Evolutionary conservation across 2,888 invertebrate species (phyloP), one percentile per base, ranked within the genome.

Genomic region (Vanessa cardui): DNA sequence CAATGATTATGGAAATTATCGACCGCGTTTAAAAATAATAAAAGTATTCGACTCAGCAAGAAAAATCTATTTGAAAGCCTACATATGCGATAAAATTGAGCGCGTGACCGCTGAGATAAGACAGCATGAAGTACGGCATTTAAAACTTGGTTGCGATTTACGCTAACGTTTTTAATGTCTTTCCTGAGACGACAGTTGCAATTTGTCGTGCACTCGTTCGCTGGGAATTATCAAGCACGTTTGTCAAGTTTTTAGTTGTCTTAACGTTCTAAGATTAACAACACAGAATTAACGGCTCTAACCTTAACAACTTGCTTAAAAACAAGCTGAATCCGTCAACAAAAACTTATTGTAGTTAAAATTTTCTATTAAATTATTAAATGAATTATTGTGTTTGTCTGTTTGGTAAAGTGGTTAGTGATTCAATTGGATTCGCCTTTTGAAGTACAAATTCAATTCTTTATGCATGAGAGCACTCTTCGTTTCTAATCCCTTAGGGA

Each of bases 121-220:
- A 66, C 59, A 66, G 54, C 65, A 56, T 50, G 50, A 61, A 61
- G 49, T 6, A 62, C 60, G 39, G 33, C 52, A 60, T 65, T 65
- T 8, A 56, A 61, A 50, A 58, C 31, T 62, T 59, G 47, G 62
- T 52, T 31, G 58, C 50, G 69, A 66, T 64, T 64, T 64, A 66
- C 56, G 56, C 60, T 52, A 66, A 66, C 69, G 66, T 63, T 63
- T 68, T 66, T 66, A 70, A 68, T 58, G 64, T 60, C 61, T 66
- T 63, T 50, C 33, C 61, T 58, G 45, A 66, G 64, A 64, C 66
- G 62, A 62, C 66, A 66, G 70, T 69, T 64, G 70, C 75, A 78
- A 74, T 79, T 79, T 78, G 77, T 78, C 76, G 74, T 50, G 77
- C 80, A 79, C 62, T 80, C 75, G 72, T 73, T 80, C 74, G 74